These are phyloP conservation scores for Emydura subglobosa DNA, from an alignment of 2,113 vertebrate species.

Conservation along the genomic window DNA sequence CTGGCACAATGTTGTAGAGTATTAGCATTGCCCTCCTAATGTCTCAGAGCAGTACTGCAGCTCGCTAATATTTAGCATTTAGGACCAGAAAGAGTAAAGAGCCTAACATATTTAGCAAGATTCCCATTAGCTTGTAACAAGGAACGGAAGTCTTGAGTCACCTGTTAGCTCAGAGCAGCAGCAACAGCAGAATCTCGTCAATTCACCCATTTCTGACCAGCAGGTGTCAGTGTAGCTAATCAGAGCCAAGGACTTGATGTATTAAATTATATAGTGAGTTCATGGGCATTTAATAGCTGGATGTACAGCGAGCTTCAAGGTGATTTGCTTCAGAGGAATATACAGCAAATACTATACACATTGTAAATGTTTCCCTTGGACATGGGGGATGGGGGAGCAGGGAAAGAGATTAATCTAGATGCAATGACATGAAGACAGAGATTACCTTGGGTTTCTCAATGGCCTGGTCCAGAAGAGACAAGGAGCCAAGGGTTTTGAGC, in stretches of 20 bases:
- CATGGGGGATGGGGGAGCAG: background rate
- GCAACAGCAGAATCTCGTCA: background rate
- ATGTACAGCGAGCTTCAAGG: constrained; percentile 5
- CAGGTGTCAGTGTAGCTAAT: background rate
- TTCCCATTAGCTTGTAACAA: background rate
- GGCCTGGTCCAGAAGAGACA: rapidly evolving
- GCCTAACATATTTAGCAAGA: background rate
- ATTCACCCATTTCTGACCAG: background rate
- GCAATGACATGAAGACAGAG: background rate
- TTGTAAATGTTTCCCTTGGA: background rate
- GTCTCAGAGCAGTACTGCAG: background rate
- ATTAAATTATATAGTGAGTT: background rate
- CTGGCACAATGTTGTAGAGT: background rate
- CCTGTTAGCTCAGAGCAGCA: background rate
- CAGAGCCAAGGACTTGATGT: background rate
- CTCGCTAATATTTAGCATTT: background rate
- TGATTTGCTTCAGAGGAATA: background rate
- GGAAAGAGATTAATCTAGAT: background rate
- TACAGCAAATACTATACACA: background rate
- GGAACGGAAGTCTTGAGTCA: background rate
- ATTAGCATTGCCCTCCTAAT: background rate
- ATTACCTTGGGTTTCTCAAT: background rate
- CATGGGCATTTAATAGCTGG: background rate
- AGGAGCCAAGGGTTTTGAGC: rapidly evolving
- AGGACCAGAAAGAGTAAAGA: background rate